These are phyloP conservation scores for Melanchra persicariae DNA, from an alignment of 2,888 invertebrate genomes.

Conservation along the genomic window DNA sequence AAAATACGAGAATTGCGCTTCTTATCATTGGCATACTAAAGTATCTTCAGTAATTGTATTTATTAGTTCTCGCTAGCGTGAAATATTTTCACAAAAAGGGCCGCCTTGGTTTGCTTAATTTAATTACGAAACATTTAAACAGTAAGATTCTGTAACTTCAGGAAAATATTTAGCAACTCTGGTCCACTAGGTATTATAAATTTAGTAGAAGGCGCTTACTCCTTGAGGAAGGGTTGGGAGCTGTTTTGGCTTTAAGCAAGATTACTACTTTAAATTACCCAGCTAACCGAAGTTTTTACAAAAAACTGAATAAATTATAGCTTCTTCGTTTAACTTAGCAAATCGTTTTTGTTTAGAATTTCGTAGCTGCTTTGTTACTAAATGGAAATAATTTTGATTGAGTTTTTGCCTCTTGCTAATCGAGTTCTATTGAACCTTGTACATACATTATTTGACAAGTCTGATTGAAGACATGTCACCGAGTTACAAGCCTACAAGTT, in stretches of 20 bases:
- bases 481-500: neutral
- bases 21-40: no score
- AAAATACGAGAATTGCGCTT: no score
- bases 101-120: no score
- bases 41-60: no score
- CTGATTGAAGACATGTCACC: conserved; percentile 36
- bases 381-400: neutral
- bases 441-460: conserved; percentile 2
- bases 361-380: neutral
- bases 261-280: neutral
- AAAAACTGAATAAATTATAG: neutral
- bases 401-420: neutral
- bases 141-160: neutral
- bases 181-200: neutral
- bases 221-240: neutral
- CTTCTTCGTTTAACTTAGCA: neutral
- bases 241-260: neutral
- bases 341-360: neutral
- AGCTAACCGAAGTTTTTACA: neutral
- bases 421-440: conserved; percentile 13
- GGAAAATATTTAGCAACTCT: neutral
- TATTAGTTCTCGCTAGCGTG: no score
- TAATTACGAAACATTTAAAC: neutral
- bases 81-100: no score
- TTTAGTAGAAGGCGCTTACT: neutral